Percentiles rank a stretch among this genome's conserved stretches.
Conservation (phyloP, 2,888 invertebrate species). For the Cataglyphis altisquamis region DNA sequence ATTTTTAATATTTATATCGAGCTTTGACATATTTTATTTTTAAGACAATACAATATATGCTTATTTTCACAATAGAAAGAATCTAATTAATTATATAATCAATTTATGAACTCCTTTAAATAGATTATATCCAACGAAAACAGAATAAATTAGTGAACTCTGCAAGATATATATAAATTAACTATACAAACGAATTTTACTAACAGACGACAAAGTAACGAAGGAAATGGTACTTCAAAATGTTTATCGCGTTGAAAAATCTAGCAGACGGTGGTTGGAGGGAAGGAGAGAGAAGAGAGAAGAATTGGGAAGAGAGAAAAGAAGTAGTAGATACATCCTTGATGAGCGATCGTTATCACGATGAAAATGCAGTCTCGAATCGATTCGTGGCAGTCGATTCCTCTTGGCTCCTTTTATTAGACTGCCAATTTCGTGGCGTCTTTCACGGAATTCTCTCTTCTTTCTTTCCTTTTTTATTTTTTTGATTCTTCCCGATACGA, state of each 20-base stretch:
- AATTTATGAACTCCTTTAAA: neutral
- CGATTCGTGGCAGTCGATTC: slow-evolving; percentile 74
- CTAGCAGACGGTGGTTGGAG: slow-evolving; percentile 23
- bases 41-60: no score
- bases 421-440: slow-evolving; percentile 76
- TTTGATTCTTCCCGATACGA: slow-evolving; percentile 44
- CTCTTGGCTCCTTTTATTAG: slow-evolving; percentile 74
- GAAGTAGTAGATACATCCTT: slow-evolving; percentile 76
- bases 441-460: slow-evolving; percentile 58
- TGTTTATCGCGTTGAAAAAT: slow-evolving; percentile 64
- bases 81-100: neutral
- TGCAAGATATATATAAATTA: slow-evolving; percentile 10
- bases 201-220: slow-evolving; percentile 5
- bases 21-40: neutral
- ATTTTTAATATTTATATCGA: neutral
- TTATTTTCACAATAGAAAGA: neutral
- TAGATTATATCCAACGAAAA: neutral
- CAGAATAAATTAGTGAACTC: neutral
- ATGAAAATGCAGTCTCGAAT: slow-evolving; percentile 78
- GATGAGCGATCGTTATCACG: slow-evolving; percentile 78
- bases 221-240: slow-evolving; percentile 62
- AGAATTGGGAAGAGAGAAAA: slow-evolving; percentile 69
- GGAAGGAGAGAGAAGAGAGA: slow-evolving; percentile 45
- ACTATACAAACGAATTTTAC: neutral
- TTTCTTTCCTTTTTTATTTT: neutral